Percentiles rank a stretch among this genome's conserved stretches.
Evolutionary conservation across 2,797 vertebrate genomes (phyloP).

Genomic region (Graptemys geographica): DNA sequence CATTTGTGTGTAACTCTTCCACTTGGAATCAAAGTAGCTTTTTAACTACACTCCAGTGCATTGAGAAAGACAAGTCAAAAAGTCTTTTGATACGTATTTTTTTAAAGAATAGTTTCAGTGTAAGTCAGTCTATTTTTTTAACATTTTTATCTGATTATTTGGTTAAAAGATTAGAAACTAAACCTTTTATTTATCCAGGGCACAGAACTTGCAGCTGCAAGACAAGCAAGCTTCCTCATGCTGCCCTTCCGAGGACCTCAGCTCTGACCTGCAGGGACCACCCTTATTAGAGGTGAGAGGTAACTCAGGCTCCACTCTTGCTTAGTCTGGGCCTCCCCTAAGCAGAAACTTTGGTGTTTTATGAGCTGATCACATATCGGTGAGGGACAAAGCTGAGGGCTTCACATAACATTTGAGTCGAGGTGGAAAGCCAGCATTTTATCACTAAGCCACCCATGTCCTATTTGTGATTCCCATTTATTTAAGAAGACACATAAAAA

Average conservation of each 20-base stretch:
- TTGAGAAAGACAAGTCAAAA: not conserved
- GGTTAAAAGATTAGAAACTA: conserved; percentile 64
- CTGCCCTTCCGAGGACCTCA: conserved; percentile 42
- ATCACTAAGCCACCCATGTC: conserved; percentile 15
- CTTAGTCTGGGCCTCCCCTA: not conserved
- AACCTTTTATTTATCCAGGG: conserved; percentile 48
- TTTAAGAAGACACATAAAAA: conserved; percentile 12
- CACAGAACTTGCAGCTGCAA: conserved; percentile 52
- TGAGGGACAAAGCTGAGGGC: conserved; percentile 1
- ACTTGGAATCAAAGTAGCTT: not conserved
- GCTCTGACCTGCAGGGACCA: conserved; percentile 64
- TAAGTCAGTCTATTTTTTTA: not conserved
- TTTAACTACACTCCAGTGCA: not conserved
- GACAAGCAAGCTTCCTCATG: not conserved
- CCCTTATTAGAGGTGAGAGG: conserved; percentile 33
- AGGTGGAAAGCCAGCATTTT: conserved; percentile 38
- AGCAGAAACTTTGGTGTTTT: conserved; percentile 47
- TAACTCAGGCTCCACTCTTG: conserved; percentile 16
- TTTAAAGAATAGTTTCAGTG: conserved; percentile 16
- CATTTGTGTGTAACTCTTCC: conserved; percentile 6
- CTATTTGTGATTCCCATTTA: not conserved
- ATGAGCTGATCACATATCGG: not conserved
- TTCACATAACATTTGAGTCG: not conserved
- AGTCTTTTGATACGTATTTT: not conserved
- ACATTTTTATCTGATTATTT: conserved; percentile 61